Base-by-base conservation (phyloP, 2,113 vertebrate species). In the Poicephalus meyeri region DNA sequence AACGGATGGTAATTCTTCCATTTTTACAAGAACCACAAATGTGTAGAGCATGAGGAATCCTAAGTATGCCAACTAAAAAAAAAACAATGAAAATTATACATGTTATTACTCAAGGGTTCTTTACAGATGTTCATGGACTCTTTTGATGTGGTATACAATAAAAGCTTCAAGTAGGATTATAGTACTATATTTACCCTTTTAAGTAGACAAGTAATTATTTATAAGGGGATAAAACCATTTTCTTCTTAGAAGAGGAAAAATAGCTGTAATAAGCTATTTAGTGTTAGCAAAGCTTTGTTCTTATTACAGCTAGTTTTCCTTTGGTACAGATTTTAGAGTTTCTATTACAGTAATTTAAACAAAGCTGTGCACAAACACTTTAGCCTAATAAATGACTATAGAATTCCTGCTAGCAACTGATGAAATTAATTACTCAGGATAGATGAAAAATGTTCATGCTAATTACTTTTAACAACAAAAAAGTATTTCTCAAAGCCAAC, bases 11-110 rank as follows among this genome's bases (percentile, higher is more conserved):
- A 97, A 95, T 1, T 46, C 42, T 31, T 98, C 98, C 99, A 99
- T 99, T 97, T 98, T 98, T 79, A 99, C 99, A 97, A 99, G 98
- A 88, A 99, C 99, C 83, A 99, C 99, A 88, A 98, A 99, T 1
- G 99, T 99, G 97, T 99, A 99, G 76, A 99, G 97, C 99, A 99
- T 99, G 96, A 99, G 98, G 97, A 99, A 99, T 80, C 98, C 98
- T 94, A 99, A 98, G 95, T 99, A 99, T 44, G 99, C 99, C 96
- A 99, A 97, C 99, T 99, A 96, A 89, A 77, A 91, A 78, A 91
- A 95, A 47, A 95, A 33, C 12, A 91, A 64, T 19, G 60, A 83
- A 78, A 88, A 39, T 86, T 29, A 89, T 26, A 92, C 24, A 42
- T 63, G 13, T 29, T 91, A 82, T 94, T 95, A 93, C 49, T 66